Conservation (phyloP, 2,888 invertebrate genomes). For the Agrotis puta region DNA sequence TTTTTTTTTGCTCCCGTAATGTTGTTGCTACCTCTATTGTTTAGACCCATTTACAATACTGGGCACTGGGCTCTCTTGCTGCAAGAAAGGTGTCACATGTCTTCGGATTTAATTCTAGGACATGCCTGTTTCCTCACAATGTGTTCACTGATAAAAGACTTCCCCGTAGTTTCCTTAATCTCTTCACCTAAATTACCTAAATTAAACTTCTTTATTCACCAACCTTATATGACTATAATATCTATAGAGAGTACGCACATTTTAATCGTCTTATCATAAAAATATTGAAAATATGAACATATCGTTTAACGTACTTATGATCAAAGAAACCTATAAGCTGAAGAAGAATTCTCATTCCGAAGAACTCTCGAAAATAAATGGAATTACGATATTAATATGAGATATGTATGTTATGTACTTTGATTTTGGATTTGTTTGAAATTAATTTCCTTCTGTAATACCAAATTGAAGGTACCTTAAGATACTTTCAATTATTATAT, state of each 20-base stretch:
- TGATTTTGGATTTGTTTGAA: slow-evolving; percentile 11
- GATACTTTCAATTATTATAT: background rate
- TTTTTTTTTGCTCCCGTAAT: no score
- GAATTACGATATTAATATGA: slow-evolving; percentile 31
- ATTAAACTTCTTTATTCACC: background rate
- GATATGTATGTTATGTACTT: slow-evolving; percentile 25
- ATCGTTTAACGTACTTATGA: slow-evolving; percentile 10
- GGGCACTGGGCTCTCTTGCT: no score
- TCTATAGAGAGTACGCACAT: background rate
- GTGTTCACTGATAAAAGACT: no score
- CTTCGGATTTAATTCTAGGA: no score
- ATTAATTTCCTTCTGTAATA: slow-evolving; percentile 10
- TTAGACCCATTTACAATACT: no score
- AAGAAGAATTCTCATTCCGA: slow-evolving; percentile 28
- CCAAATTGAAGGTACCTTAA: slow-evolving; percentile 4
- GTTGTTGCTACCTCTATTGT: no score
- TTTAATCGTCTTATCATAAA: slow-evolving; percentile 18
- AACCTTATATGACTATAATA: background rate
- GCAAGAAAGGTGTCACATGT: no score
- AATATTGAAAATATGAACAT: slow-evolving; percentile 19
- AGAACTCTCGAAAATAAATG: slow-evolving; percentile 37
- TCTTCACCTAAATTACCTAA: background rate
- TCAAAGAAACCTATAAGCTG: slow-evolving; percentile 36
- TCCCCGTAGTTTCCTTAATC: background rate
- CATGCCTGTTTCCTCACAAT: no score